phyloP scores from a whole-genome alignment of 1,140 invertebrate genomes.

The Caenorhabditis briggsae region DNA sequence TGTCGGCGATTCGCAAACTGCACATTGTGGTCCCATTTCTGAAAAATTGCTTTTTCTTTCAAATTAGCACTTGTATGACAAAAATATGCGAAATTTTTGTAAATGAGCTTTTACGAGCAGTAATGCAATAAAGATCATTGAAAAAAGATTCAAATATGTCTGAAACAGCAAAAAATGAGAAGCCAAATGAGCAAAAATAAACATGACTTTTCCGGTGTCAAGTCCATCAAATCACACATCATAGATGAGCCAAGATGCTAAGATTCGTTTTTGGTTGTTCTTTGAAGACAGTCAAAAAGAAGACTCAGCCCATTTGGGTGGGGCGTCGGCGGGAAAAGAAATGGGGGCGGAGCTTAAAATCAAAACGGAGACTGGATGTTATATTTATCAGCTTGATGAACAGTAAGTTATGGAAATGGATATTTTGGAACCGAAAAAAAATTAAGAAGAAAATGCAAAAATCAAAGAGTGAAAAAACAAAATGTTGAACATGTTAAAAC shows the following conservation, averaged over 20 bases:
- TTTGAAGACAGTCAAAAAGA: neutral
- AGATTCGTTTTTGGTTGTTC: constrained; percentile 2
- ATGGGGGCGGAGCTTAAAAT: neutral
- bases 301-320: neutral
- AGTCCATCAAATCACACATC: constrained; percentile 18
- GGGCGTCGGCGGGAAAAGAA: neutral
- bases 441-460: too few species aligned
- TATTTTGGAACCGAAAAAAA: too few species aligned
- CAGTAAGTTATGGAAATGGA: too few species aligned
- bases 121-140: neutral
- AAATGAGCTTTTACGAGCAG: neutral
- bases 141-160: neutral
- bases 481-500: too few species aligned
- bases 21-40: constrained; percentile 27
- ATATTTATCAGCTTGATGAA: too few species aligned
- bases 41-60: neutral
- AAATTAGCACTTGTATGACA: neutral
- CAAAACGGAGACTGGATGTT: too few species aligned
- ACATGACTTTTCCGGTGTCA: neutral
- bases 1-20: constrained; percentile 35
- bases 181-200: neutral
- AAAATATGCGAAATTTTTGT: neutral
- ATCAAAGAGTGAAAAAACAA: too few species aligned
- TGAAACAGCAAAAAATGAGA: neutral
- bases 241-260: neutral